Evolutionary conservation across 1,140 invertebrate species (phyloP), one percentile per base, ranked within the genome.

Genomic region (Macrotrachela quadricornifera): DNA sequence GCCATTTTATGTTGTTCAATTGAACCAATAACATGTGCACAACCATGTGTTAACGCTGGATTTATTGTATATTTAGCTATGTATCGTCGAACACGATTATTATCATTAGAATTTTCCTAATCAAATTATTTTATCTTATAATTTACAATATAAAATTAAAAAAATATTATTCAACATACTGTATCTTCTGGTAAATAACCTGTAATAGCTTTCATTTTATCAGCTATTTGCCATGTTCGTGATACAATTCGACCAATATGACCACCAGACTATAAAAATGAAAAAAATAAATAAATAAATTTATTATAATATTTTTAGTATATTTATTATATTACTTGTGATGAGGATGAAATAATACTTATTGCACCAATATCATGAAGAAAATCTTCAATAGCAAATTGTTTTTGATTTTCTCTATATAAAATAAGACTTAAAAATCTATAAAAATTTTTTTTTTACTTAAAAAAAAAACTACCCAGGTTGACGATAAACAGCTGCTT

Each of bases 61-160:
- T 70, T 69, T 41, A 70, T 63, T 6, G 69, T 71, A 55, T 70
- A 71, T 55, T 70, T 71, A 21, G 67, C 67, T 10, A 70, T 47
- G 51, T 67, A 71, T 17, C 67, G 55, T 38, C 58, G 61, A 1
- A 64, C 66, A 50, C 69, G 59, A n/a, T 63, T 16, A 54, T 71
- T 71, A 56, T 71, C 69, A 50, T 64, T 68, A 18, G 16, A 41
- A 49, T 30, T 38, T 15, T 38, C n/a, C 12, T 49, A 13, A n/a
- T n/a, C n/a, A n/a, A n/a, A n/a, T n/a, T 69, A 51, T 69, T 66
- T 66, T 66, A 69, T 6, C 63, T 69, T 6, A 65, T 50, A 17
- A 56, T 59, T 18, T 42, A 42, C 14, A 18, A 10, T 9, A 45
- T 49, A 6, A 18, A 21, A 21, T 15, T 40, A 17, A 52, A 21